Percentiles rank a stretch among this genome's conserved stretches.
phyloP scores from a whole-genome alignment of 2,888 invertebrate genomes.

The Morinoia aosen region DNA sequence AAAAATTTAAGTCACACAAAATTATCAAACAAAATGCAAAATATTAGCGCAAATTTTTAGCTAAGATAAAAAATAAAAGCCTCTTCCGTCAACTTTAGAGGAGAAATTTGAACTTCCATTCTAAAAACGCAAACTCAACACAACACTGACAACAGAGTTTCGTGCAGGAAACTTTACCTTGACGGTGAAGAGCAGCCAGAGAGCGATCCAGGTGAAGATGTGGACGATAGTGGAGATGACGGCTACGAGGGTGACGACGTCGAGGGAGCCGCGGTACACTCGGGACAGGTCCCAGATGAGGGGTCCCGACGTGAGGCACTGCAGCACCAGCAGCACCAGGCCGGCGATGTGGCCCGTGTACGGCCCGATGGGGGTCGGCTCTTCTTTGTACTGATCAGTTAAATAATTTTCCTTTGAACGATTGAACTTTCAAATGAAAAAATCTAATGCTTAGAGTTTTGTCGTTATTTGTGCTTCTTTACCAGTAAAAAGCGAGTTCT shows the following conservation, averaged over 20 bases:
- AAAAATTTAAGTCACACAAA: background rate
- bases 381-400: constrained; percentile 62
- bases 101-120: background rate
- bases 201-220: constrained; percentile 85
- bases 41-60: too few species aligned
- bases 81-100: background rate
- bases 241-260: constrained; percentile 78
- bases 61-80: background rate
- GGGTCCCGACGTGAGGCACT: constrained; percentile 85
- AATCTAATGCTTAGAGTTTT: background rate
- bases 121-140: background rate
- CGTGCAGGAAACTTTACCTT: constrained; percentile 70
- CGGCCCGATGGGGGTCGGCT: constrained; percentile 75
- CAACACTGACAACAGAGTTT: too few species aligned
- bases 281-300: constrained; percentile 87
- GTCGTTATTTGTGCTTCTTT: background rate
- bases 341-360: constrained; percentile 89
- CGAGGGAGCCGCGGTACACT: constrained; percentile 82
- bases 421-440: background rate
- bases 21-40: too few species aligned
- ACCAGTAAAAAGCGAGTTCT: background rate
- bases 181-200: constrained; percentile 87
- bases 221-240: constrained; percentile 79
- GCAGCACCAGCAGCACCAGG: constrained; percentile 81
- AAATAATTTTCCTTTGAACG: background rate